Base-by-base conservation (phyloP, 1,140 invertebrate genomes). In the Gonatopus flavifemur region DNA sequence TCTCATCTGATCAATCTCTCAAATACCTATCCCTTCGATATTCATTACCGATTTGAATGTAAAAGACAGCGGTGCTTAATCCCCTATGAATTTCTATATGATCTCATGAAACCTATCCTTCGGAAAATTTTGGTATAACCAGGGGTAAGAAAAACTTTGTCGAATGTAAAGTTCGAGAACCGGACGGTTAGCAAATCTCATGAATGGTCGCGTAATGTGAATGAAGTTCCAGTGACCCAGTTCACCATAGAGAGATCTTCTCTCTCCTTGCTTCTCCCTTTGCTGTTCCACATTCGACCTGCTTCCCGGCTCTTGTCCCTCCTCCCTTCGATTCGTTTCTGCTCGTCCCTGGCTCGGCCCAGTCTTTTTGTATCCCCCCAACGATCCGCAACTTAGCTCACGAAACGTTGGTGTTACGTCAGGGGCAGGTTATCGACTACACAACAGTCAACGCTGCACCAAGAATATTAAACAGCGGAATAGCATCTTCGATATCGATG, bases 131-230 rank as follows among this genome's bases (percentile, higher is more conserved):
- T n/a, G n/a, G n/a, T 28, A 6, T 12, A 28, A 28, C 6, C 6
- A 12, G 25, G 25, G 12, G 25, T 7, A 12, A 33, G 13, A 33
- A 13, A 33, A 33, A 13, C 4, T 8, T 51, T 61, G 44, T 37
- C 21, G 16, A 55, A 61, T 57, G 24, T 39, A 61, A 52, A 56
- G 55, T 49, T 65, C 57, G 60, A 62, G 65, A 71, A 60, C 69
- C 69, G 65, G 74, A 72, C 63, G 66, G 69, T 76, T 72, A 63
- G 66, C 66, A 71, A 66, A 73, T 74, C 74, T 77, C 72, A 77
- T 77, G 74, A 77, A 77, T 77, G 74, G 74, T 62, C 72, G 69
- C 69, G 72, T 75, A 77, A 77, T 77, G 74, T 77, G 74, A 77
- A 77, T 77, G 74, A 75, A 77, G 74, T 69, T 77, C 72, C 71